These are phyloP conservation scores for Paedocypris micromegethes DNA, from an alignment of 2,797 vertebrate species.

Conservation along the genomic window DNA sequence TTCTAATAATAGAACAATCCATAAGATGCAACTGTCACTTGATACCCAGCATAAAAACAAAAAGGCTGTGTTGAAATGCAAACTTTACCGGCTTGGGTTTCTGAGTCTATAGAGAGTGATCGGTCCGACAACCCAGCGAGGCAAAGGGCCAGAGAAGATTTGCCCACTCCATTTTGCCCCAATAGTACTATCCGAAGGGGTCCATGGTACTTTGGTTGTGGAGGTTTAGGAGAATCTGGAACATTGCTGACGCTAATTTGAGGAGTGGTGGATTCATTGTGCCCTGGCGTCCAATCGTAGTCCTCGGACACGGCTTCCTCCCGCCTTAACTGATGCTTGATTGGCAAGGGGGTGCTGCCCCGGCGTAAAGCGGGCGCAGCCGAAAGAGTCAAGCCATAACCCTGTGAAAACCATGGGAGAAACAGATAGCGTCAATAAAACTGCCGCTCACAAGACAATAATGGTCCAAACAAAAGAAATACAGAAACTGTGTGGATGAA, in stretches of 20 bases:
- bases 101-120: conserved; percentile 73
- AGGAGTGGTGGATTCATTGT: conserved; percentile 60
- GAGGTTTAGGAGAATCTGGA: conserved; percentile 67
- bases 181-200: conserved; percentile 74
- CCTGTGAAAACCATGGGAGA: conserved; percentile 43
- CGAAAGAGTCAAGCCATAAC: conserved; percentile 71
- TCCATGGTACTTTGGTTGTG: conserved; percentile 55
- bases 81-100: conserved; percentile 70
- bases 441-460: background rate
- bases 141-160: conserved; percentile 79
- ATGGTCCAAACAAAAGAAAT: no score
- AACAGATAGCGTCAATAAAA: background rate
- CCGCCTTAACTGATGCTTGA: conserved; percentile 81
- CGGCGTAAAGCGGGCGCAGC: conserved; percentile 73
- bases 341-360: conserved; percentile 83
- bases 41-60: conserved; percentile 13
- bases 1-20: conserved; percentile 26
- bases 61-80: conserved; percentile 8
- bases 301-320: conserved; percentile 78
- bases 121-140: conserved; percentile 75
- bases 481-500: conserved; percentile 23
- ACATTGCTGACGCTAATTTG: conserved; percentile 59
- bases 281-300: conserved; percentile 71
- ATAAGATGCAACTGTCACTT: conserved; percentile 48
- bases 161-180: conserved; percentile 86